Conservation (phyloP, 2,113 vertebrate genomes). For the Pelecanoides urinatrix region DNA sequence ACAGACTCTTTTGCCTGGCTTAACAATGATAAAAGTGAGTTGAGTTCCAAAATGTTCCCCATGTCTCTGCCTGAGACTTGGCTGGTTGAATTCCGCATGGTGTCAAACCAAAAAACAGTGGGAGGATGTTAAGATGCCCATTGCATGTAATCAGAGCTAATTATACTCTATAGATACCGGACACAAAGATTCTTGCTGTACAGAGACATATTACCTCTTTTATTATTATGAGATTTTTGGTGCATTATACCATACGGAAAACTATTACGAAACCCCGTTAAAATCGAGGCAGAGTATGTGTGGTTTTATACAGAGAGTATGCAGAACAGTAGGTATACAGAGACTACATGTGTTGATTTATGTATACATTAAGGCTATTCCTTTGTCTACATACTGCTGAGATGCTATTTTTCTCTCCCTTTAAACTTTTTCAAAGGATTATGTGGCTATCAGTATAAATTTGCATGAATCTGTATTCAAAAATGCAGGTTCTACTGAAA, state of each 20-base stretch:
- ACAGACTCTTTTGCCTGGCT: not conserved
- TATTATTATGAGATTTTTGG: not conserved
- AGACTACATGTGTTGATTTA: not conserved
- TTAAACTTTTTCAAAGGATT: not conserved
- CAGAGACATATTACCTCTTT: fast-evolving
- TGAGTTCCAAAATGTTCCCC: not conserved
- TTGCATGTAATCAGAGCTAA: not conserved
- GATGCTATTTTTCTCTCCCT: not conserved
- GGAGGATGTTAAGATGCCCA: not conserved
- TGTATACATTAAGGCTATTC: not conserved
- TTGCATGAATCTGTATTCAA: not conserved
- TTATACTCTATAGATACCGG: not conserved
- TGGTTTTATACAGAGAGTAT: not conserved
- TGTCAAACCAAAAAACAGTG: not conserved
- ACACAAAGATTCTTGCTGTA: not conserved
- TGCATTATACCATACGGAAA: not conserved
- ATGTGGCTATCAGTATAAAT: not conserved
- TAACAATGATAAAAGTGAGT: not conserved
- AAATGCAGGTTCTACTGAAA: not conserved
- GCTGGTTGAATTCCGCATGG: not conserved
- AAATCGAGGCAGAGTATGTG: not conserved
- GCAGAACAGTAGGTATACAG: not conserved
- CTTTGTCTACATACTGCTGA: not conserved
- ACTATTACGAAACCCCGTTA: not conserved
- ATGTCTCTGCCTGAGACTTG: not conserved